These are phyloP conservation scores for Chloroceryle amazona DNA, from an alignment of 2,797 vertebrate genomes.

Conservation along the genomic window DNA sequence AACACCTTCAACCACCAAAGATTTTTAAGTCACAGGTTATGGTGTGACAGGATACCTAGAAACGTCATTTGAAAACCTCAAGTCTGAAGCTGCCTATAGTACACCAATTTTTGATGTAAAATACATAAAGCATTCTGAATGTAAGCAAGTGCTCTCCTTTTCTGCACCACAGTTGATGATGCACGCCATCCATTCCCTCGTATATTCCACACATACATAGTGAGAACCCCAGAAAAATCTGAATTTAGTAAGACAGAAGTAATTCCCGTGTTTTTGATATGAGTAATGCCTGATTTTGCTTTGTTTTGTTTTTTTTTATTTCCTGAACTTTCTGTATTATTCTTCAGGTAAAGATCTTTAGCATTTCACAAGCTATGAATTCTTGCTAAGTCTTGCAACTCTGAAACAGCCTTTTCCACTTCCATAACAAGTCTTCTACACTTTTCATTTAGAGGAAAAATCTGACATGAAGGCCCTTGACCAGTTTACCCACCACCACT, in stretches of 20 bases:
- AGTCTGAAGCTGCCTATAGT: background rate
- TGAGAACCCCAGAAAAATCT: background rate
- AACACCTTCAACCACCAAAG: background rate
- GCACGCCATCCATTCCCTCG: background rate
- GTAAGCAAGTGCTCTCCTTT: background rate
- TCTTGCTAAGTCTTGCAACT: background rate
- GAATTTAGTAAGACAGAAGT: background rate
- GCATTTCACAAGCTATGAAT: background rate
- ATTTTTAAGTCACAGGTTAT: background rate
- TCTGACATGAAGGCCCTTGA: background rate
- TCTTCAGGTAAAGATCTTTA: background rate
- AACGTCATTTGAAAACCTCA: background rate
- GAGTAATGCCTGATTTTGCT: background rate
- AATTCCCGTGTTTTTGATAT: fast-evolving
- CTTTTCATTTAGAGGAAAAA: background rate
- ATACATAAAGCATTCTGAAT: background rate
- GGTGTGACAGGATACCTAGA: background rate
- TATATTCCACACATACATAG: background rate
- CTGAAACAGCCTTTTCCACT: background rate
- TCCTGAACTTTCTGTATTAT: background rate
- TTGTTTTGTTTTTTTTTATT: background rate
- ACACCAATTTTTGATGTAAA: background rate
- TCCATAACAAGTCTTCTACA: background rate
- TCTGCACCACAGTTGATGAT: background rate
- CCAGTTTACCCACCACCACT: background rate